A percentile compares a stretch with the other conserved stretches of the same genome.
phyloP scores from a whole-genome alignment of 2,113 vertebrate genomes.

The Dinomys branickii region DNA sequence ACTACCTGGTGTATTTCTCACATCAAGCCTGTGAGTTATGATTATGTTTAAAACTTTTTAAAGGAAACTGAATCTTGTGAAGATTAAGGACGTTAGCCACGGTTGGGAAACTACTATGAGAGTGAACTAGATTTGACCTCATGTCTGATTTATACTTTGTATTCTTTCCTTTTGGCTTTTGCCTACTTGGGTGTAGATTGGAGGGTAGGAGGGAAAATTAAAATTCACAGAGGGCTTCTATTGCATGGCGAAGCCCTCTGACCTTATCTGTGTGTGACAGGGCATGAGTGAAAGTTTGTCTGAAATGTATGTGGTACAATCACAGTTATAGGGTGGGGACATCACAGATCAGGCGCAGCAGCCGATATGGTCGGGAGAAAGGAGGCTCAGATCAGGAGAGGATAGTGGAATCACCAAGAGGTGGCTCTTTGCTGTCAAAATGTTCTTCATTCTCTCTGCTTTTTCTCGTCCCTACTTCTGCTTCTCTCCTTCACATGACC shows the following conservation, averaged over 20 bases:
- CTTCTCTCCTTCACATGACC: not conserved
- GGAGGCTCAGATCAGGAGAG: not conserved
- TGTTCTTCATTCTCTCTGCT: not conserved
- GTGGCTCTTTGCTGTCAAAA: not conserved
- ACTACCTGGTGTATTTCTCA: not conserved
- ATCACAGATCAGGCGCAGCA: not conserved
- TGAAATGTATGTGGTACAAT: not conserved
- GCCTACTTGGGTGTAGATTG: not conserved
- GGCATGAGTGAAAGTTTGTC: not conserved
- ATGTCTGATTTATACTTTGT: not conserved
- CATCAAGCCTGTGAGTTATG: not conserved
- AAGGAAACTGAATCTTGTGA: not conserved
- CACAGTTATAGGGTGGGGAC: not conserved
- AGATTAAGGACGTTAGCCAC: not conserved
- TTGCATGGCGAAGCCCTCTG: not conserved
- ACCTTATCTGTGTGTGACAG: not conserved
- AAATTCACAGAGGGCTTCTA: not conserved
- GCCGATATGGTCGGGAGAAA: not conserved
- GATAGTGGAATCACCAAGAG: not conserved
- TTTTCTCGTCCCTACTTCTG: not conserved
- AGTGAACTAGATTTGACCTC: conserved; percentile 19
- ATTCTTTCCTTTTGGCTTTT: not conserved
- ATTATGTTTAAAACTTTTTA: not conserved
- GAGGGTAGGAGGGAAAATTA: not conserved
- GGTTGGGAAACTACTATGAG: not conserved